Percentiles rank a stretch among this genome's conserved stretches.
These are phyloP conservation scores for Schrankia costaestrigalis DNA, from an alignment of 2,888 invertebrate genomes.

Conservation along the genomic window DNA sequence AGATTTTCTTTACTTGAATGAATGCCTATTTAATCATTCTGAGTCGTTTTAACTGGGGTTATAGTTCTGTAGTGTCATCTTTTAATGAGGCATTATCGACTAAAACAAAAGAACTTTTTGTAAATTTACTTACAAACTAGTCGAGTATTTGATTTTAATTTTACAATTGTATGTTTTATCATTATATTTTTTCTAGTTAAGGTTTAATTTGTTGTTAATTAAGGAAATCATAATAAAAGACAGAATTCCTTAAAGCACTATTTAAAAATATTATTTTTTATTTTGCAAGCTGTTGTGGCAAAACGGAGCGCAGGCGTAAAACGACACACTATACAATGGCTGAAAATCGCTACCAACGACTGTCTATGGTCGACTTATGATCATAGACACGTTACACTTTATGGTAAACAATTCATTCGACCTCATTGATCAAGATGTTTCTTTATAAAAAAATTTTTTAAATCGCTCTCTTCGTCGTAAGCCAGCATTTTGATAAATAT, in stretches of 20 bases:
- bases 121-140: too few relatives aligned
- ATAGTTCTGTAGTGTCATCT: too few relatives aligned
- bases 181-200: too few relatives aligned
- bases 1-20: too few relatives aligned
- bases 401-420: conserved; percentile 51
- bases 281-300: conserved; percentile 71
- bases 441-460: conserved; percentile 10
- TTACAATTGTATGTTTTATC: too few relatives aligned
- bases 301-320: conserved; percentile 54
- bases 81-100: too few relatives aligned
- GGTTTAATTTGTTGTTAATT: not conserved
- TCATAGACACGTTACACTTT: conserved; percentile 40
- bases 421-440: conserved; percentile 13
- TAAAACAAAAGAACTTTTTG: too few relatives aligned
- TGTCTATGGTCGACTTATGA: conserved; percentile 65
- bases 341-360: conserved; percentile 56
- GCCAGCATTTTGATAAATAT: conserved; percentile 17
- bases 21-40: too few relatives aligned
- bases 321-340: conserved; percentile 69
- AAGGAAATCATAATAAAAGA: conserved; percentile 8
- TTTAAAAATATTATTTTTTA: conserved; percentile 40
- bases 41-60: too few relatives aligned
- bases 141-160: too few relatives aligned
- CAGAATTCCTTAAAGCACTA: conserved; percentile 23
- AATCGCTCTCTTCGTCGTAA: conserved; percentile 18